Conservation (phyloP, 2,113 vertebrate species). For the Spheniscus mendiculus region DNA sequence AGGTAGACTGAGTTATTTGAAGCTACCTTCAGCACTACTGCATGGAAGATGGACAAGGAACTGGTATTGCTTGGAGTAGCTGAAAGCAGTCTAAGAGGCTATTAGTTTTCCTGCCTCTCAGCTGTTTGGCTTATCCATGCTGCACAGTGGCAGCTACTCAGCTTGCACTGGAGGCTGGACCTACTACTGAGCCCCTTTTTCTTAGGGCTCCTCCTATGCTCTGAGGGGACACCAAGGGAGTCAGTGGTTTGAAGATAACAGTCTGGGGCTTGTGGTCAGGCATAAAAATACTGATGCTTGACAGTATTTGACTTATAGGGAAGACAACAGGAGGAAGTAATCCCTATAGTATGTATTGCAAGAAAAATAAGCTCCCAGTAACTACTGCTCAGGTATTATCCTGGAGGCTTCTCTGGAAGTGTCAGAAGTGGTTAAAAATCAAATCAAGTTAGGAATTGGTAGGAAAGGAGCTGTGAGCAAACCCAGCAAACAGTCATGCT, state of each 20-base stretch:
- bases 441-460: not conserved
- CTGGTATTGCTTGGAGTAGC: not conserved
- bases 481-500: not conserved
- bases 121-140: not conserved
- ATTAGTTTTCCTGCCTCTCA: not conserved
- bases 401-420: not conserved
- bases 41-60: not conserved
- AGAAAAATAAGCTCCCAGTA: not conserved
- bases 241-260: not conserved
- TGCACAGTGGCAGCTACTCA: not conserved
- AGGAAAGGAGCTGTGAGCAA: not conserved
- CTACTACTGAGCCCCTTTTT: not conserved
- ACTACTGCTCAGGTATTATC: not conserved
- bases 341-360: not conserved
- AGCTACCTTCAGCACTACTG: not conserved
- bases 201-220: not conserved
- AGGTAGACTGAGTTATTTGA: not conserved
- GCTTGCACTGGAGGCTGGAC: not conserved
- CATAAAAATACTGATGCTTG: not conserved
- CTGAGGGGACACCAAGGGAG: not conserved
- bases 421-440: not conserved
- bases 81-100: not conserved
- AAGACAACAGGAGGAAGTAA: not conserved
- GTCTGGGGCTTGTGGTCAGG: not conserved
- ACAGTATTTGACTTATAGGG: not conserved